phyloP scores from a whole-genome alignment of 2,888 invertebrate species.

The Perizoma affinitatum region DNA sequence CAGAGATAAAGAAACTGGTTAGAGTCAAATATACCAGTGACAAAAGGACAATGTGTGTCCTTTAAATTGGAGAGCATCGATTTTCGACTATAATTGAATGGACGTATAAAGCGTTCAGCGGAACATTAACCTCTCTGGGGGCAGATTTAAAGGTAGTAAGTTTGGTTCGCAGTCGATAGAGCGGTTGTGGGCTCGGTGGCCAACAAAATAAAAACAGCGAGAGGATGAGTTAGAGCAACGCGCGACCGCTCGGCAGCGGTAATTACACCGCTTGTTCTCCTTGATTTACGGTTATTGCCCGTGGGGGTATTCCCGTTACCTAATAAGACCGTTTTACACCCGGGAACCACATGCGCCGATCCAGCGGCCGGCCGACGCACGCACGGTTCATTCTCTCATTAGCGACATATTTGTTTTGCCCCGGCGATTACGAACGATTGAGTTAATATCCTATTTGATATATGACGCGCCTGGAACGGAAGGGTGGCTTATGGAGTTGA shows the following conservation, averaged over 20 bases:
- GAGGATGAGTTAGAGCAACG: constrained; percentile 81
- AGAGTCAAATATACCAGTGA: constrained; percentile 22
- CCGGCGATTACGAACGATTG: constrained; percentile 73
- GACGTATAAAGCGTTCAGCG: constrained; percentile 70
- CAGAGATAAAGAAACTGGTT: constrained; percentile 52
- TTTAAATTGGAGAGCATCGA: constrained; percentile 52
- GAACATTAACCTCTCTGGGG: constrained; percentile 75
- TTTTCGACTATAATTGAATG: constrained; percentile 69
- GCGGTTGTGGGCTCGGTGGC: constrained; percentile 71
- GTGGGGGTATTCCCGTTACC: constrained; percentile 83
- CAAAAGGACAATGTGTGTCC: constrained; percentile 34
- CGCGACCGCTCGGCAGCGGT: constrained; percentile 81
- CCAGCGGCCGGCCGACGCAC: constrained; percentile 54
- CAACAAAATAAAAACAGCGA: constrained; percentile 81
- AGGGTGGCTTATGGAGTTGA: constrained; percentile 56
- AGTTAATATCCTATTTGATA: constrained; percentile 77
- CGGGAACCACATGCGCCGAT: constrained; percentile 77
- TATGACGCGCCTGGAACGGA: constrained; percentile 66
- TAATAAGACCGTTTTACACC: constrained; percentile 83
- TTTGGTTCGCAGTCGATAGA: constrained; percentile 79
- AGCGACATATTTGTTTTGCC: constrained; percentile 78
- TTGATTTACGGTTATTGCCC: constrained; percentile 85
- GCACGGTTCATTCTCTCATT: constrained; percentile 79
- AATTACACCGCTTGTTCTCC: constrained; percentile 85
- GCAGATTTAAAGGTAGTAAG: constrained; percentile 81